Conservation (phyloP, 2,797 vertebrate genomes). For the Pantherophis alleghaniensis region DNA sequence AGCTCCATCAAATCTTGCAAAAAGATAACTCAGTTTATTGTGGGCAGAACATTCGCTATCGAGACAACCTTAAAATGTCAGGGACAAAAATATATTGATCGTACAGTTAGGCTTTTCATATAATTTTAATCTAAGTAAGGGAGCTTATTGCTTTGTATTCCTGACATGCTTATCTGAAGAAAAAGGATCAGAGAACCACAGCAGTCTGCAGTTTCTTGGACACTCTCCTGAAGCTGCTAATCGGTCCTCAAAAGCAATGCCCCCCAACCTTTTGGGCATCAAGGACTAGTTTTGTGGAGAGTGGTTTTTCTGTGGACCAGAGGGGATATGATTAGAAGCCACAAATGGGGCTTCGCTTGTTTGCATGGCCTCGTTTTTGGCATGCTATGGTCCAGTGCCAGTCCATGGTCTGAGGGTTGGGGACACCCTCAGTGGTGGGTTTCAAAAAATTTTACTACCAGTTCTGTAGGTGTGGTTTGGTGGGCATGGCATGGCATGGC, state of each 20-base stretch:
- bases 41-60: conserved; percentile 48
- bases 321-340: no score
- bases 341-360: no score
- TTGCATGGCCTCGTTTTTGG: no score
- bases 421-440: no score
- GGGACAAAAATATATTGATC: conserved; percentile 55
- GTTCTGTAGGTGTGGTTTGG: no score
- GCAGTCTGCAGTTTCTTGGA: neutral
- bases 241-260: neutral
- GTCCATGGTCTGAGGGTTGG: no score
- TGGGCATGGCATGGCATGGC: no score
- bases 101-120: conserved; percentile 42
- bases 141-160: neutral
- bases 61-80: conserved; percentile 49
- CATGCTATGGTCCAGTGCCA: no score
- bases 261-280: no score
- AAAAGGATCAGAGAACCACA: neutral
- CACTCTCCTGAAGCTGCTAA: conserved; percentile 6
- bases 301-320: no score
- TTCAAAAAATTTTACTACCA: no score
- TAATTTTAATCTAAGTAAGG: conserved; percentile 41
- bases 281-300: no score
- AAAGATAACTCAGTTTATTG: conserved; percentile 48
- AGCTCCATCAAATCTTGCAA: conserved; percentile 47
- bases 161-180: neutral